Base-by-base conservation (phyloP, 2,888 invertebrate species). In the Lobophora halterata region DNA sequence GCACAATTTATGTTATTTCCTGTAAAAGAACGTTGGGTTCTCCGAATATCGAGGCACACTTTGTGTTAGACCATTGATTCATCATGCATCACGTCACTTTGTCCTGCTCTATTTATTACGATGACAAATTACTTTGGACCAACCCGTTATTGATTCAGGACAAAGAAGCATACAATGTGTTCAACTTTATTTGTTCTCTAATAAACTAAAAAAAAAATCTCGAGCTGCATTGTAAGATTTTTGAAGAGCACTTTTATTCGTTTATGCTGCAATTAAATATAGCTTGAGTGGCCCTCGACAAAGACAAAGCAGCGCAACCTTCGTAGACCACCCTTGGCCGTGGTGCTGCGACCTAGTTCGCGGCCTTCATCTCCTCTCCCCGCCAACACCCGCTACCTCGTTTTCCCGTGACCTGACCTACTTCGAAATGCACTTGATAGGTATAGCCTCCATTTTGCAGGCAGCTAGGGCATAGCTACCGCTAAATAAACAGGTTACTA, bases 261-360 rank as follows among this genome's bases (percentile, higher is more conserved):
- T 28, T n/a, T n/a, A 18, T 44, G 33, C 34, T 34, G 40, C 9
- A 47, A 41, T 40, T 16, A 16, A 10, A 18, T 43, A 37, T 28
- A 25, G 23, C 30, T 25, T 32, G 36, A 39, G 38, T 39, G 46
- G 51, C 52, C 51, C 55, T 60, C 49, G 45, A 56, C 51, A 61
- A 59, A 72, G 68, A 78, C 72, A 79, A 77, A 79, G 66, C 60
- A 67, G 55, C 57, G 57, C 79, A 83, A 86, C 82, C 83, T 85
- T 83, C 78, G 74, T 58, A 56, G 65, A 67, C 69, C 80, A 83
- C 82, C 85, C 85, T 86, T 86, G 85, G 85, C 85, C 83, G 80
- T 86, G 85, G 80, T 76, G 65, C 58, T 76, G 66, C 65, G 82
- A 82, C 83, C 81, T 71, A 82, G 74, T 73, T 85, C 61, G 59